Evolutionary conservation across 2,113 vertebrate genomes (phyloP).

Genomic region (Oxygymnocypris stewartii): DNA sequence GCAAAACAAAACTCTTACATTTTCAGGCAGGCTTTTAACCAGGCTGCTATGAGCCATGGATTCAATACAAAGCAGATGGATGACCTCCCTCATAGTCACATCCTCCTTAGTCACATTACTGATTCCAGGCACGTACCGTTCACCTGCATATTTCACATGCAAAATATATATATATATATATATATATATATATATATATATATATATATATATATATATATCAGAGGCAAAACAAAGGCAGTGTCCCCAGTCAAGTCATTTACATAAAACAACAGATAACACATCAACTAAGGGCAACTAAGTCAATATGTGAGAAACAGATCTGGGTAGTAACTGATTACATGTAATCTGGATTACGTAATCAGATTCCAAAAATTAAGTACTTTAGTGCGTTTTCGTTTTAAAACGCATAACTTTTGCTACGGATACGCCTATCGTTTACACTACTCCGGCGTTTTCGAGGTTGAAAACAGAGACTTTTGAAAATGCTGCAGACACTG

Average conservation of each 20-base stretch:
- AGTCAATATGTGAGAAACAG: background rate
- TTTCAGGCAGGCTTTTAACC: conserved; percentile 90
- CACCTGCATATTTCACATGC: conserved; percentile 76
- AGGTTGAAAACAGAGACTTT: too few species aligned
- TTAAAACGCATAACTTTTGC: too few species aligned
- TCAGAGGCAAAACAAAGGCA: background rate
- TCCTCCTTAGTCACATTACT: conserved; percentile 92
- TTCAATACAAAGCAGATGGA: conserved; percentile 94
- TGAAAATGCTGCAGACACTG: too few species aligned
- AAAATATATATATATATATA: conserved; percentile 26
- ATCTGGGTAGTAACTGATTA: too few species aligned
- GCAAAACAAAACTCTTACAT: conserved; percentile 75
- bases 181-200: too few species aligned
- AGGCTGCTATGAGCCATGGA: conserved; percentile 97
- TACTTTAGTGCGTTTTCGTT: too few species aligned
- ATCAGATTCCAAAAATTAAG: too few species aligned
- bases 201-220: conserved; percentile 12
- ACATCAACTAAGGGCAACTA: background rate
- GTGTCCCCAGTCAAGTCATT: background rate
- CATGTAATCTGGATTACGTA: too few species aligned
- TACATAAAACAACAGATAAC: conserved; percentile 12
- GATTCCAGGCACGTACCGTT: conserved; percentile 91
- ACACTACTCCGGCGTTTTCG: too few species aligned
- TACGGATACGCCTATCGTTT: too few species aligned
- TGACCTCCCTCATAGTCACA: conserved; percentile 91